These are phyloP conservation scores for Pocillopora grandis DNA, from an alignment of 92 coral and sea anemone genomes.

Conservation along the genomic window DNA sequence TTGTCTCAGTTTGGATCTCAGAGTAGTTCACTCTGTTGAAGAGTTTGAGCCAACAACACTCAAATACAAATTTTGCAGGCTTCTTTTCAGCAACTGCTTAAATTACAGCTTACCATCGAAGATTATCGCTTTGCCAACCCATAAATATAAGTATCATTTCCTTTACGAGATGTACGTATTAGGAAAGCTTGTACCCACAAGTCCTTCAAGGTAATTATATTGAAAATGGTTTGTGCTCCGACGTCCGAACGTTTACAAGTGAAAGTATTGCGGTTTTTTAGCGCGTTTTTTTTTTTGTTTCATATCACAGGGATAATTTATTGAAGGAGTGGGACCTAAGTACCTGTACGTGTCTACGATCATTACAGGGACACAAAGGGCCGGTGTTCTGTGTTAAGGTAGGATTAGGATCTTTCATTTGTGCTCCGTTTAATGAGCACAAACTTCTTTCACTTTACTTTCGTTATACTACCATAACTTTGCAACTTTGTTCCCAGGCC, in stretches of 20 bases:
- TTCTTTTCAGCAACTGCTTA: neutral
- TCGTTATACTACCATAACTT: too few relatives aligned
- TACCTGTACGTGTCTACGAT: conserved; percentile 89
- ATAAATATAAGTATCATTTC: too few relatives aligned
- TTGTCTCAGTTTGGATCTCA: neutral
- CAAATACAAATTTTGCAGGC: too few relatives aligned
- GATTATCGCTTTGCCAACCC: neutral
- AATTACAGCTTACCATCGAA: neutral
- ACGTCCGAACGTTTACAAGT: too few relatives aligned
- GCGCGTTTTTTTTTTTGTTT: neutral
- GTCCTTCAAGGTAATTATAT: too few relatives aligned
- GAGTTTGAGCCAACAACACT: too few relatives aligned
- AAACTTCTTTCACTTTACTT: too few relatives aligned
- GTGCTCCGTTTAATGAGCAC: neutral
- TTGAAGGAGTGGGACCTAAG: conserved; percentile 94
- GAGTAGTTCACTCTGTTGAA: too few relatives aligned
- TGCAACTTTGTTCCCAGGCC: conserved; percentile 47
- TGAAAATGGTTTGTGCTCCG: too few relatives aligned
- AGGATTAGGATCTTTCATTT: neutral
- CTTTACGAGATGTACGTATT: too few relatives aligned
- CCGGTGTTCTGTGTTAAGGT: conserved; percentile 94
- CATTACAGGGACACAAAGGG: conserved; percentile 96
- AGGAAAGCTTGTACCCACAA: too few relatives aligned
- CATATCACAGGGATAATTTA: conserved; percentile 73
- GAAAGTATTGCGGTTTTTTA: neutral